Conservation (phyloP, 2,113 vertebrate species). For the Triplophysa dalaica region DNA sequence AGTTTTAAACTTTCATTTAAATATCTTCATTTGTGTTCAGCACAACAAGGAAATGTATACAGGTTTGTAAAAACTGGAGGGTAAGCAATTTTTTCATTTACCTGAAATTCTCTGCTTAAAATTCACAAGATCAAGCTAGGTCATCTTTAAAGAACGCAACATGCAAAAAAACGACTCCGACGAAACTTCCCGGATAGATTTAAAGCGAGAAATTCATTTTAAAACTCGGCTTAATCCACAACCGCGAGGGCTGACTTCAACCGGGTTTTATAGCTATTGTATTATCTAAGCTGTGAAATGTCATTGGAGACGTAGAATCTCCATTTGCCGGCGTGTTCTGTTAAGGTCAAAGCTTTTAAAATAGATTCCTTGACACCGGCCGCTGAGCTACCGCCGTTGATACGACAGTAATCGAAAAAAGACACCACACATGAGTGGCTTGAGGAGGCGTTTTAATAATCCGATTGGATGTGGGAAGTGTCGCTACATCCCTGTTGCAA, state of each 20-base stretch:
- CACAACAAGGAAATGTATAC: too few relatives aligned
- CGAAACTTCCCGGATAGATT: conserved; percentile 20
- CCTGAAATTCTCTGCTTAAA: too few relatives aligned
- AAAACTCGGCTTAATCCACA: conserved; percentile 41
- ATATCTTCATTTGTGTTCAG: too few relatives aligned
- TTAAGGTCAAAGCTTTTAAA: conserved; percentile 56
- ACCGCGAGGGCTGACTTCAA: conserved; percentile 45
- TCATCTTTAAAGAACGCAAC: conserved; percentile 23
- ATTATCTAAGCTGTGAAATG: conserved; percentile 43
- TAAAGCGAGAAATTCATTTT: conserved; percentile 31
- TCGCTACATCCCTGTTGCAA: conserved; percentile 46
- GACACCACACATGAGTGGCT: conserved; percentile 37
- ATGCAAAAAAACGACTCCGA: neutral
- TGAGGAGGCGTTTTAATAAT: conserved; percentile 53
- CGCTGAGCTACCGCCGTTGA: conserved; percentile 24
- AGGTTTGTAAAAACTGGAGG: too few relatives aligned
- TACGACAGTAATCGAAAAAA: conserved; percentile 33
- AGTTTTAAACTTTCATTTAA: too few relatives aligned
- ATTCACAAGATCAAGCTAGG: conserved; percentile 14
- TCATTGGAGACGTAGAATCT: conserved; percentile 42
- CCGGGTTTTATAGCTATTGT: conserved; percentile 43
- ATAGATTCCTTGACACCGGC: conserved; percentile 34
- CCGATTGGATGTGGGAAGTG: conserved; percentile 50
- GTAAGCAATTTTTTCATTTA: conserved; percentile 6
- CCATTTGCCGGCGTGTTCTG: conserved; percentile 43